phyloP scores from a whole-genome alignment of 2,113 vertebrate genomes.

The Gadus chalcogrammus region DNA sequence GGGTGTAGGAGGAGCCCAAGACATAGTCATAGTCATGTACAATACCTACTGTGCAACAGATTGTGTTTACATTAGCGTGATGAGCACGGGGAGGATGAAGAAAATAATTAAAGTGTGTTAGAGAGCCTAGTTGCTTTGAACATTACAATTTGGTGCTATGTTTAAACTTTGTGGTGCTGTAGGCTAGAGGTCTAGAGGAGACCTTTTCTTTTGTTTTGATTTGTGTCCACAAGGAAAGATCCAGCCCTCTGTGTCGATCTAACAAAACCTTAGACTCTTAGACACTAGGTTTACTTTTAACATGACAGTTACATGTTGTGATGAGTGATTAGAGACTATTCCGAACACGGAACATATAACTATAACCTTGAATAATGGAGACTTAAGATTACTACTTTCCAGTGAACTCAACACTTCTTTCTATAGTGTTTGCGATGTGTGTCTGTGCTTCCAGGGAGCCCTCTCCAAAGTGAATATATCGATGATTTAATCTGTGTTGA shows the following conservation, averaged over 20 bases:
- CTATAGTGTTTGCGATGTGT: slow-evolving; percentile 66
- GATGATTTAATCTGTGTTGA: slow-evolving; percentile 51
- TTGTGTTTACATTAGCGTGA: slow-evolving; percentile 75
- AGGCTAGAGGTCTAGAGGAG: slow-evolving; percentile 65
- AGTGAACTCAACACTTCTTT: slow-evolving; percentile 63
- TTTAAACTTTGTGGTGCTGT: slow-evolving; percentile 78
- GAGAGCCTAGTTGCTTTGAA: slow-evolving; percentile 70
- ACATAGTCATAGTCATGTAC: slow-evolving; percentile 62
- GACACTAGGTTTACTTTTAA: slow-evolving; percentile 53
- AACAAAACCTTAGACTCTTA: slow-evolving; percentile 53
- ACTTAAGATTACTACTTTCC: slow-evolving; percentile 56
- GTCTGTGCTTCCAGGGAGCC: slow-evolving; percentile 75
- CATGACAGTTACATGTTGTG: slow-evolving; percentile 60
- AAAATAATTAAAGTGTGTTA: slow-evolving; percentile 46
- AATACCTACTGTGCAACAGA: slow-evolving; percentile 63
- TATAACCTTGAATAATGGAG: slow-evolving; percentile 59
- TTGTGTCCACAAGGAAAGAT: slow-evolving; percentile 52
- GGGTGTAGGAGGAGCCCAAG: slow-evolving; percentile 38
- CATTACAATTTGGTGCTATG: slow-evolving; percentile 79
- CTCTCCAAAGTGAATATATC: slow-evolving; percentile 53
- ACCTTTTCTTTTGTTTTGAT: slow-evolving; percentile 28
- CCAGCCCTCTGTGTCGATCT: slow-evolving; percentile 58
- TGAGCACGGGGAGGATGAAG: slow-evolving; percentile 18
- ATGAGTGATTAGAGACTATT: slow-evolving; percentile 64
- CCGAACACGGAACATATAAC: slow-evolving; percentile 52